phyloP scores from a whole-genome alignment of 2,797 vertebrate species.

The Tokudaia muenninki region DNA sequence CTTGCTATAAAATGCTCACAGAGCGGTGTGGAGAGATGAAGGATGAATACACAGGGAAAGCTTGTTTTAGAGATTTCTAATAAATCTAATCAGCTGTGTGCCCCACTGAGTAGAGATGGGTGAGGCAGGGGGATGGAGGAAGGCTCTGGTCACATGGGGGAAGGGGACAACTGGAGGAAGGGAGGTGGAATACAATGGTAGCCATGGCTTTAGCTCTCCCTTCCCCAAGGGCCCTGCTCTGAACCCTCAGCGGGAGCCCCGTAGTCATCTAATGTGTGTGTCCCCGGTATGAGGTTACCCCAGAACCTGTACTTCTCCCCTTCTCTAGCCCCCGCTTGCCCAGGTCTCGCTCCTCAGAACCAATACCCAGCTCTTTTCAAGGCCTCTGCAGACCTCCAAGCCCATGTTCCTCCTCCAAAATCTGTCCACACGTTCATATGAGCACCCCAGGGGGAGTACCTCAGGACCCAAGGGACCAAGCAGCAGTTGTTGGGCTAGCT shows the following conservation, averaged over 20 bases:
- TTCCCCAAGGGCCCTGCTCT: neutral
- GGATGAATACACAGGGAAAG: neutral
- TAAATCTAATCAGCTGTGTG: neutral
- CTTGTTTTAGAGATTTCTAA: constrained; percentile 63
- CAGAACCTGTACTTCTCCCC: neutral
- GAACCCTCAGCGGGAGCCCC: neutral
- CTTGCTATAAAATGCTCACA: constrained; percentile 39
- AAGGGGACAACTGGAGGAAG: too few relatives aligned
- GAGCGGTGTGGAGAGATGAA: neutral
- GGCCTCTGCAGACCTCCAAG: neutral
- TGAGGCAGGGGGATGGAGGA: neutral
- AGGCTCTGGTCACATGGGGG: neutral
- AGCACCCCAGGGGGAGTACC: neutral
- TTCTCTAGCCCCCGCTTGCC: rapidly evolving
- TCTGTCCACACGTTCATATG: neutral
- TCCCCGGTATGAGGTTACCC: neutral
- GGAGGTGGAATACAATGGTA: too few relatives aligned
- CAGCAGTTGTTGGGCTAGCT: neutral
- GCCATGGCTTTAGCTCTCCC: neutral
- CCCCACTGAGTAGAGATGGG: neutral
- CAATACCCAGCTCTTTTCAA: neutral
- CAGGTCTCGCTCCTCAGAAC: neutral
- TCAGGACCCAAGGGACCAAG: too few relatives aligned
- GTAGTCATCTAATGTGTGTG: too few relatives aligned
- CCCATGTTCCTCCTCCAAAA: rapidly evolving